Conservation (phyloP, 1,140 invertebrate genomes). For the Drosophila orena region DNA sequence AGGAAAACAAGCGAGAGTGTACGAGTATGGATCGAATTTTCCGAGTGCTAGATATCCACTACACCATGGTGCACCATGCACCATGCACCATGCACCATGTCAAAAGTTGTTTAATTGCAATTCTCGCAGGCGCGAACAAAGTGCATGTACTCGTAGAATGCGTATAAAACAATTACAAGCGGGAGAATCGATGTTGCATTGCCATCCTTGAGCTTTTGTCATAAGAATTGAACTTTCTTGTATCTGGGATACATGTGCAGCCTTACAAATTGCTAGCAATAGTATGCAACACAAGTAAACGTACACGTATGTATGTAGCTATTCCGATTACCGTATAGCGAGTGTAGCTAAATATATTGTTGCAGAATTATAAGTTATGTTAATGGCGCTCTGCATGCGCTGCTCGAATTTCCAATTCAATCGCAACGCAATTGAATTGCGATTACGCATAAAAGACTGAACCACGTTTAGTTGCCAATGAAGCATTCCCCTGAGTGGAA, state of each 20-base stretch:
- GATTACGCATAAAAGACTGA: background rate
- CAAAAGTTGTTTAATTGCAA: constrained; percentile 31
- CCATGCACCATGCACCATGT: background rate
- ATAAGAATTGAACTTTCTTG: too few species aligned
- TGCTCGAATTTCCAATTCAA: constrained; percentile 16
- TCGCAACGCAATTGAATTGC: background rate
- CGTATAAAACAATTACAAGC: constrained; percentile 12
- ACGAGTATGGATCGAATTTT: constrained; percentile 17
- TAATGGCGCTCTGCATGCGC: background rate
- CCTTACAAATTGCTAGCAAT: background rate
- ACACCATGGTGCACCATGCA: constrained; percentile 1
- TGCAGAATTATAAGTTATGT: background rate
- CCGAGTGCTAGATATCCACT: constrained; percentile 20
- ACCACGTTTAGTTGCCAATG: background rate
- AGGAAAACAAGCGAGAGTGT: constrained; percentile 12
- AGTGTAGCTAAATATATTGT: background rate
- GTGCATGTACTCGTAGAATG: background rate
- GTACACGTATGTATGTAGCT: too few species aligned
- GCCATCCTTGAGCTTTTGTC: too few species aligned
- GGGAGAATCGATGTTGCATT: background rate
- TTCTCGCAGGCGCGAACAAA: constrained; percentile 18
- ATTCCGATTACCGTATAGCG: background rate
- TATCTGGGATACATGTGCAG: too few species aligned
- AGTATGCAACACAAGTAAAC: background rate
- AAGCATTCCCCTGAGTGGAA: background rate